Percentiles rank a stretch among this genome's conserved stretches.
These are phyloP conservation scores for Nothoprocta perdicaria DNA, from an alignment of 2,113 vertebrate species.

Conservation along the genomic window DNA sequence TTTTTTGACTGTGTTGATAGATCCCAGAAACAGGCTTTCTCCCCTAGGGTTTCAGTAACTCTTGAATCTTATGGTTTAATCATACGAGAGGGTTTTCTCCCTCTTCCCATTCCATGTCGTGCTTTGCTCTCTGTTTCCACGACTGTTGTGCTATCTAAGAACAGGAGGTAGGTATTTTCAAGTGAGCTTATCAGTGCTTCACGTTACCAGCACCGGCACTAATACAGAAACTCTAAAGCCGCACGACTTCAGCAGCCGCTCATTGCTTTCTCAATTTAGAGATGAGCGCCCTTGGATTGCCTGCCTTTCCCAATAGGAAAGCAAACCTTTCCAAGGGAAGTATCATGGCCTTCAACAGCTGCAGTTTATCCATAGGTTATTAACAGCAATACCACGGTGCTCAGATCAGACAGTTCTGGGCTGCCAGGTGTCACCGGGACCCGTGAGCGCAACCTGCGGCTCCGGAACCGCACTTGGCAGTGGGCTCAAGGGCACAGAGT, in stretches of 20 bases:
- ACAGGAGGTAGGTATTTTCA: not conserved
- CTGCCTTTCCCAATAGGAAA: not conserved
- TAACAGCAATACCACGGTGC: not conserved
- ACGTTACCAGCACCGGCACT: not conserved
- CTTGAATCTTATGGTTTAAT: not conserved
- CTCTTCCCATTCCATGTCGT: not conserved
- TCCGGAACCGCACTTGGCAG: not conserved
- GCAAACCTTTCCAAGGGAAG: not conserved
- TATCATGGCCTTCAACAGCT: rapidly evolving
- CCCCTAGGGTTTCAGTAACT: not conserved
- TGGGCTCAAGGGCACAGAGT: not conserved
- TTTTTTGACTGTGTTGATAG: not conserved
- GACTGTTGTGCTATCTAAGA: not conserved
- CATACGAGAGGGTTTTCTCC: not conserved
- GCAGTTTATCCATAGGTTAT: not conserved
- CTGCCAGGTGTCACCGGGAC: not conserved
- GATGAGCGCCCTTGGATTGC: not conserved
- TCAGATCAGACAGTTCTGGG: not conserved
- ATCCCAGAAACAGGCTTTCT: not conserved
- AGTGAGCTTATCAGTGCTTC: not conserved
- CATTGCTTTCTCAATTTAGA: not conserved
- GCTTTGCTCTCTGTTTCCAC: not conserved
- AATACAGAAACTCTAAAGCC: not conserved
- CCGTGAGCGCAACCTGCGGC: too few relatives aligned
- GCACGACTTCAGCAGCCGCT: not conserved